Base-by-base conservation (phyloP, 2,888 invertebrate species). In the Agrochola circellaris region DNA sequence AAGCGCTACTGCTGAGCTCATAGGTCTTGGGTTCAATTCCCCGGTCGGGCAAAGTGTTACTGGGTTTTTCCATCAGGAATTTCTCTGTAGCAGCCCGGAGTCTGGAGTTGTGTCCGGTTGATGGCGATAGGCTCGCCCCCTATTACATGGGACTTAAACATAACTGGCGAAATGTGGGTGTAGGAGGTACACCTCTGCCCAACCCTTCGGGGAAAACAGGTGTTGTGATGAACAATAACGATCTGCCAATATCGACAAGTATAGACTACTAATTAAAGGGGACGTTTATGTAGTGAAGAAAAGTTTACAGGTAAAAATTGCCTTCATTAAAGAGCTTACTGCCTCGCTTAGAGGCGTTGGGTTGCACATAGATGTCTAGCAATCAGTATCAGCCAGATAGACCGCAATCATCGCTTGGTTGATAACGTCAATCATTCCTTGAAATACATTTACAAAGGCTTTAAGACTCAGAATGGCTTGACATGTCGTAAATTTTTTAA, bases 361-460 rank as follows among this genome's bases (percentile, higher is more conserved):
- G 30, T n/a, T 51, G 42, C 4, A 17, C 56, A 78, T 45, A 42
- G 71, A 77, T 58, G 26, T 51, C 38, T 58, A 58, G 23, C 38
- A 77, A 81, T 74, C 42, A 45, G 30, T 82, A 58, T 51, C 56
- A 75, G 15, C 0, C 20, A 42, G 38, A n/a, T 30, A 30, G 51
- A 56, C 54, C 30, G 42, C 23, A 65, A 42, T 54, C n/a, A 77
- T 60, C 51, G 9, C 42, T 54, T 54, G 17, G 7, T 17, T 54
- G 83, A 83, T 79, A 60, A 83, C 78, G 54, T 83, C 65, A 79
- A 78, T 58, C 58, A 78, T 60, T 61, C 6, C 38, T 42, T 38
- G 30, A 30, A 75, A 75, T n/a, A 75, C 30, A 56, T 75, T 82
- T 34, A 17, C n/a, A 38, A 83, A 79, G 45, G n/a, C n/a, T 78